Evolutionary conservation across 2,797 vertebrate species (phyloP).

Genomic region (Ctenopoma multispine): DNA sequence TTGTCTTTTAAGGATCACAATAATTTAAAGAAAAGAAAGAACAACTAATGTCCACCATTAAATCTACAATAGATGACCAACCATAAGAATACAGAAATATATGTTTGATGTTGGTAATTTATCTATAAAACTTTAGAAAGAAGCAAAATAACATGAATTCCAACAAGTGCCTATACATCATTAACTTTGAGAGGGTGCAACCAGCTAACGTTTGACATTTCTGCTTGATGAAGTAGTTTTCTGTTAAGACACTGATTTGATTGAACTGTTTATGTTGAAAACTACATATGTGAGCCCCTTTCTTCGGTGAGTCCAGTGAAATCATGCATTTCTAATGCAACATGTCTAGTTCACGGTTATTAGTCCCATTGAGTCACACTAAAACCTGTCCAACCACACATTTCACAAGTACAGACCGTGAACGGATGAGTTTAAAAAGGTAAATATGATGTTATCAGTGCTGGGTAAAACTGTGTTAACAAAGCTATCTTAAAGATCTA

Average conservation of each 20-base stretch:
- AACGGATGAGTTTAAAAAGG: background rate
- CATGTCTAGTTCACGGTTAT: rapidly evolving
- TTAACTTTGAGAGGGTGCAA: background rate
- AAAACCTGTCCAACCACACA: background rate
- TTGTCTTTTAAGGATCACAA: background rate
- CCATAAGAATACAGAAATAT: background rate
- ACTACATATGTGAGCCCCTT: background rate
- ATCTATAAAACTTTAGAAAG: background rate
- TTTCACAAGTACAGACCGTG: background rate
- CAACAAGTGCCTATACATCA: no score
- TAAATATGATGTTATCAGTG: background rate
- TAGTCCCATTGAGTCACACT: background rate
- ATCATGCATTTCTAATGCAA: background rate
- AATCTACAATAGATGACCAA: background rate
- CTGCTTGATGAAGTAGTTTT: background rate
- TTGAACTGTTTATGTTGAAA: background rate
- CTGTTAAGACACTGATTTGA: background rate
- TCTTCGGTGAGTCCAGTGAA: background rate
- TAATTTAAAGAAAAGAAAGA: background rate
- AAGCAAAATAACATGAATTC: background rate
- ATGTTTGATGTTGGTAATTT: no score
- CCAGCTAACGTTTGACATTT: background rate
- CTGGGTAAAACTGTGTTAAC: background rate
- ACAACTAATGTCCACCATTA: background rate
- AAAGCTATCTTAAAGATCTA: slow-evolving; percentile 14